Evolutionary conservation across 2,113 vertebrate species (phyloP), one percentile per base, ranked within the genome.

Genomic region (Triplophysa rosa): DNA sequence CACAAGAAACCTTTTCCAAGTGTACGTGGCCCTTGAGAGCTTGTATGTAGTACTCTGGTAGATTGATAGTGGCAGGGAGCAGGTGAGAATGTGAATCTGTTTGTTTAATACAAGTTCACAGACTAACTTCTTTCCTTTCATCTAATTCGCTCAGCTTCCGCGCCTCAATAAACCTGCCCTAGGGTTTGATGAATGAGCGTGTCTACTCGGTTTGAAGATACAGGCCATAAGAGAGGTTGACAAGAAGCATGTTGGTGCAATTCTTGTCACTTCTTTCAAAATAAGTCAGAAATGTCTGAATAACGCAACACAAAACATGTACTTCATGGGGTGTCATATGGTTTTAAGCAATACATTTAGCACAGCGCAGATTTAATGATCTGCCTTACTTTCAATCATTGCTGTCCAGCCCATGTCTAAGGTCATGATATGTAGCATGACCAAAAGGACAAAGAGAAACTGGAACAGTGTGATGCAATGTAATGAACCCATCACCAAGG

Each of bases 41-140:
- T 12, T 0, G 6, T 7, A 47, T 66, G 42, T 61, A 59, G 71
- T 58, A 14, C 23, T 65, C 4, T 67, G 49, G 59, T 56, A 82
- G 71, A 26, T 73, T 68, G 64, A 71, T n/a, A 54, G 42, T 74
- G 74, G 64, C 80, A 78, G 24, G 47, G 56, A 79, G 56, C 42
- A 56, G 71, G 63, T 67, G 56, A 74, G 74, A 37, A 42, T 68
- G 33, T 19, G 61, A 33, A 29, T 49, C 47, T 74, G 64, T 83
- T 79, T 79, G 66, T 67, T 54, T 77, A 66, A 14, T 78, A 33
- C 37, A 67, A 42, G 40, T 42, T 72, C 62, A 78, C 17, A 77
- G 24, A 47, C 54, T 59, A 62, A 72, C 33, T 74, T 73, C 62
- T 65, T 63, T 47, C 37, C 37, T 54, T 59, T 78, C 7, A 73